phyloP scores from a whole-genome alignment of 2,113 vertebrate genomes.

The Caracal caracal region DNA sequence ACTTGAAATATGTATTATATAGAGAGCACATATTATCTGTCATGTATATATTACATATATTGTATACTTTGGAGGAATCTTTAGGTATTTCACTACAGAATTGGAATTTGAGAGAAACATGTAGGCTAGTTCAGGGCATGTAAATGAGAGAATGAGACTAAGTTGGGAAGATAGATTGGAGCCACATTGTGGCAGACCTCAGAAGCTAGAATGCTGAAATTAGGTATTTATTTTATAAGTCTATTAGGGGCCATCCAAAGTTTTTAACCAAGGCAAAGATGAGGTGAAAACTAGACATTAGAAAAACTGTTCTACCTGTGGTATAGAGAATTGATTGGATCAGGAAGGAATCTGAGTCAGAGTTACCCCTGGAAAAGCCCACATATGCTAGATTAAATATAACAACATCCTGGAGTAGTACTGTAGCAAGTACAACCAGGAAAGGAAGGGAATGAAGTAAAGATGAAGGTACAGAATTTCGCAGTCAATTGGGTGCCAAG shows the following conservation, averaged over 20 bases:
- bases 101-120: background rate
- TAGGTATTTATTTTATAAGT: background rate
- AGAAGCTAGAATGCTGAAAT: background rate
- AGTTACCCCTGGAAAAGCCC: background rate
- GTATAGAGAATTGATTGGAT: background rate
- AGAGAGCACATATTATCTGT: background rate
- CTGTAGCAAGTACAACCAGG: background rate
- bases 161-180: background rate
- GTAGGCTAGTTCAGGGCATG: background rate
- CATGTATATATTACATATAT: background rate
- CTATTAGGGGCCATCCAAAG: background rate
- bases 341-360: background rate
- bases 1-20: background rate
- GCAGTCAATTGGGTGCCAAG: background rate
- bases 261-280: slow-evolving; percentile 3
- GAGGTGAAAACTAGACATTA: background rate
- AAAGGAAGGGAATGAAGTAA: background rate
- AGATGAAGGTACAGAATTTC: background rate
- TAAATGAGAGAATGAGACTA: background rate
- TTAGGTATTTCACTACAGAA: background rate
- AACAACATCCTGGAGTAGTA: background rate
- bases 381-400: background rate
- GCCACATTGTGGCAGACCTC: background rate
- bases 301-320: background rate
- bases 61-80: background rate